Evolutionary conservation across 2,113 vertebrate species (phyloP), one percentile per base, ranked within the genome.

Genomic region (Amblyopsis rosae): DNA sequence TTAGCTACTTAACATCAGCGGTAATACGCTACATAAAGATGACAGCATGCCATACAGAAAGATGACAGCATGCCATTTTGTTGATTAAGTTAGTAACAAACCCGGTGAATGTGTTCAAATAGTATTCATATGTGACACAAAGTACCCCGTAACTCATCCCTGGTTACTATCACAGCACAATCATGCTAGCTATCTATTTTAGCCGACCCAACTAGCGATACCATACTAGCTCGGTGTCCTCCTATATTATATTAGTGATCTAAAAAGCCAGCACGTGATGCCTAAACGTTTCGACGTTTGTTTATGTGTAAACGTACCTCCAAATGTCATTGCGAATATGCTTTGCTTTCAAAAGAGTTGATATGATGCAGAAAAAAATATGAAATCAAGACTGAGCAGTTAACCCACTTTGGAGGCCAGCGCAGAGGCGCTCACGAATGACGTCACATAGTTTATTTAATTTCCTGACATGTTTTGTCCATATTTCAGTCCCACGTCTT

Each of bases 321-420:
- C 71, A 86, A 82, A 89, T 93, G 83, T 88, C 93, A 94, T 94
- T 65, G 83, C 91, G 90, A 54, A 81, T 69, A 67, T 69, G 46
- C 66, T 46, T 61, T 33, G 69, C 73, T 60, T 35, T 35, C 55
- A 69, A 65, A 68, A 71, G 68, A 81, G 72, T 77, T 76, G 70
- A 83, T 75, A 72, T 71, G 65, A 56, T 66, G 82, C 76, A 41
- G 26, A 56, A 75, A 75, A 84, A 80, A 72, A 69, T 49, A 72
- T 83, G 65, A 87, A 92, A 89, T 88, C 88, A 82, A 85, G 87
- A 88, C 84, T 89, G 75, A 77, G 80, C 78, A 91, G 82, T 85
- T 81, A 91, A 81, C 90, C 90, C 93, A 92, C 90, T 76, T 87
- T 78, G 81, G 88, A 94, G 90, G 92, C 91, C 92, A 90, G 84